phyloP scores from a whole-genome alignment of 2,888 invertebrate species.

The Apodemia hepburni region DNA sequence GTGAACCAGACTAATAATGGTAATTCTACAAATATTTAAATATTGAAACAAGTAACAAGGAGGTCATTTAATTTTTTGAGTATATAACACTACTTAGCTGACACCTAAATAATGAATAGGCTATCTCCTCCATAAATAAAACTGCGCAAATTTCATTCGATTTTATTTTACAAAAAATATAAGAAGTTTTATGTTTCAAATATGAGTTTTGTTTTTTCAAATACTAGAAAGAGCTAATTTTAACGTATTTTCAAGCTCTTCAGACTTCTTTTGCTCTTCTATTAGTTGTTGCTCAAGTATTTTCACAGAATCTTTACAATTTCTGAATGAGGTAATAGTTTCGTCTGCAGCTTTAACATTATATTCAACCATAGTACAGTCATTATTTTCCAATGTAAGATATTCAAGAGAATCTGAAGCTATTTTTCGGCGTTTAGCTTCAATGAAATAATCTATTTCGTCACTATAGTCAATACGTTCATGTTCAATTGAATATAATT shows the following conservation, averaged over 20 bases:
- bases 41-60: too few relatives aligned
- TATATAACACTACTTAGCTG: neutral
- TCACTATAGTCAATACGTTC: slow-evolving; percentile 57
- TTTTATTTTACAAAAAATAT: slow-evolving; percentile 19
- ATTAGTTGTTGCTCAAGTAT: slow-evolving; percentile 71
- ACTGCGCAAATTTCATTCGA: neutral
- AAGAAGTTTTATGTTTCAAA: slow-evolving; percentile 13
- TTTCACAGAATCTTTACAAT: slow-evolving; percentile 57
- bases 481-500: slow-evolving; percentile 53
- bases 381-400: slow-evolving; percentile 65
- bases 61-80: too few relatives aligned
- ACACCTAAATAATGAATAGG: too few relatives aligned
- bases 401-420: slow-evolving; percentile 55
- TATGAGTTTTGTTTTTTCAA: slow-evolving; percentile 24
- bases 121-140: too few relatives aligned
- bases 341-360: slow-evolving; percentile 52
- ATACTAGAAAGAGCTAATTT: slow-evolving; percentile 59
- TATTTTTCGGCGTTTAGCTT: slow-evolving; percentile 65
- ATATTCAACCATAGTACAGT: slow-evolving; percentile 55
- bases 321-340: slow-evolving; percentile 51
- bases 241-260: slow-evolving; percentile 69
- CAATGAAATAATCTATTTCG: slow-evolving; percentile 55
- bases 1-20: too few relatives aligned
- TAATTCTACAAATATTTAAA: too few relatives aligned
- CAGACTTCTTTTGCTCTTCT: slow-evolving; percentile 62